Conservation (phyloP, 2,888 invertebrate genomes). For the Drosophila nr. medialis region DNA sequence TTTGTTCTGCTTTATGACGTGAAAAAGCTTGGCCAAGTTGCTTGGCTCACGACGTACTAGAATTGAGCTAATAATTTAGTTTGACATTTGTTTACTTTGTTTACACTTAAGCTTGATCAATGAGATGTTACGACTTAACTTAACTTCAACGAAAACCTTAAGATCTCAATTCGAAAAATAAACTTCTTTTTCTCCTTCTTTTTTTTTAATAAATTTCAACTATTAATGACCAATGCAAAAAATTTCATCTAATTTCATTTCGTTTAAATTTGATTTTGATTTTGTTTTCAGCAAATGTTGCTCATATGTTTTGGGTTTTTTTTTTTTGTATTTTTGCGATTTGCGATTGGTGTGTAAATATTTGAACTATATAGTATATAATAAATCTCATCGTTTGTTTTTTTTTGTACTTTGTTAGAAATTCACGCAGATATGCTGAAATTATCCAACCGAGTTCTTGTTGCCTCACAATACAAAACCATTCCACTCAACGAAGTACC, state of each 20-base stretch:
- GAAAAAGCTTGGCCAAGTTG: conserved; percentile 41
- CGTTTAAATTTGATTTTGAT: conserved; percentile 33
- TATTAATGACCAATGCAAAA: conserved; percentile 63
- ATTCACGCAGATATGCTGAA: conserved; percentile 77
- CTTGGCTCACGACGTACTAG: conserved; percentile 47
- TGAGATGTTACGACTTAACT: conserved; percentile 15
- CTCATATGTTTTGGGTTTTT: conserved; percentile 57
- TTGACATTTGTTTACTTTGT: conserved; percentile 33
- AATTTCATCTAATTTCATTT: conserved; percentile 55
- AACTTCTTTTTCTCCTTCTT: conserved; percentile 14
- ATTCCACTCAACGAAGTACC: conserved; percentile 30
- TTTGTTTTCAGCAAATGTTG: conserved; percentile 69
- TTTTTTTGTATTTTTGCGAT: not conserved
- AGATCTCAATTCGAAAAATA: conserved; percentile 63
- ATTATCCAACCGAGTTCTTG: conserved; percentile 72
- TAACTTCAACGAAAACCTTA: conserved; percentile 49
- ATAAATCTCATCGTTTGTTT: conserved; percentile 51
- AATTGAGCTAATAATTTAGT: conserved; percentile 65
- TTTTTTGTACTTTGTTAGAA: conserved; percentile 80
- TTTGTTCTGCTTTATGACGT: not conserved
- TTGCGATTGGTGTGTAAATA: conserved; percentile 55
- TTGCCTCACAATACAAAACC: conserved; percentile 45
- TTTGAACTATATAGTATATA: conserved; percentile 64
- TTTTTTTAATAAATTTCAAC: conserved; percentile 60
- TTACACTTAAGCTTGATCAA: conserved; percentile 26